Base-by-base conservation (phyloP, 1,140 invertebrate species). In the Drosophila novamexicana region DNA sequence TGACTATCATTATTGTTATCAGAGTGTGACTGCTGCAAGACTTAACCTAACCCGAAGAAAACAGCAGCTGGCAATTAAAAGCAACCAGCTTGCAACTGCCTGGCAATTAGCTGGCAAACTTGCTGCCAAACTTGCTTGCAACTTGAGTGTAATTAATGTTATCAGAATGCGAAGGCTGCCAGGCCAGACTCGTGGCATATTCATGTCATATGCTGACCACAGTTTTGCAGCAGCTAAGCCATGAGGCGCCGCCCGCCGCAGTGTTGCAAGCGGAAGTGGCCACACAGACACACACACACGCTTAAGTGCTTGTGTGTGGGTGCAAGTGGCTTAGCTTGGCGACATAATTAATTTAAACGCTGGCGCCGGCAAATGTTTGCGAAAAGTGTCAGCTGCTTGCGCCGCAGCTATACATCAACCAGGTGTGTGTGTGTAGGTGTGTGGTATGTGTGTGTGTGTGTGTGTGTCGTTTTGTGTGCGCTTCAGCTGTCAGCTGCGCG, bases 291-390 rank as follows among this genome's bases (percentile, higher is more conserved):
- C 42, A 61, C 58, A 79, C 49, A 66, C 44, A 57, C 45, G 7
- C 18, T 8, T 5, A 5, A 40, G 44, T 22, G 45, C 16, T 14
- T 36, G 36, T 56, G 39, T 34, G 49, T 73, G 69, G 39, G 37
- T 34, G 44, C 14, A 47, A 49, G 40, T 37, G 42, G 22, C 42
- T 62, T 39, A 42, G 50, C 70, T 67, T 68, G 42, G 72, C 69
- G 70, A 67, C 80, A 89, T 89, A 89, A 89, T 89, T 89, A 89
- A 89, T 89, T 89, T 84, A 84, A 83, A 84, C 67, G 71, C 75
- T 79, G 67, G 62, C 52, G 65, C 49, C 74, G 65, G 58, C 61
- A 77, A 71, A 81, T 89, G 84, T 81, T 89, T 89, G 77, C 67
- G 76, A 83, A 88, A 79, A 88, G 84, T 88, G 84, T 86, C 83